Evolutionary conservation across 2,113 vertebrate genomes (phyloP).

Genomic region (Anguilla japonica): DNA sequence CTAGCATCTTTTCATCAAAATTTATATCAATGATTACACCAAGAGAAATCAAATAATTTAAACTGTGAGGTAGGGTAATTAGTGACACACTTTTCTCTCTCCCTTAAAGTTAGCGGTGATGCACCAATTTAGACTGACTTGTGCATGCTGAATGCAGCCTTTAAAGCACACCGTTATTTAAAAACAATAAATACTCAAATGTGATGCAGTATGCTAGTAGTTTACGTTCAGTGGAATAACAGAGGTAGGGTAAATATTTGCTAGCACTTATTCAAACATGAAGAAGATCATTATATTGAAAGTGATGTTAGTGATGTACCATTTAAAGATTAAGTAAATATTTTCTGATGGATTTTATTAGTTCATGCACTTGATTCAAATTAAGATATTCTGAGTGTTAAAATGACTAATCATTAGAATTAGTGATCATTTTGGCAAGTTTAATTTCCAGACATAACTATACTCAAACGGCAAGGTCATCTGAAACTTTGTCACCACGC

Average conservation of each 20-base stretch:
- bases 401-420: background rate
- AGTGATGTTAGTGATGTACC: background rate
- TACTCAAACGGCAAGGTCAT: background rate
- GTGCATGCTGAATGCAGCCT: background rate
- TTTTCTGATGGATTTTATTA: background rate
- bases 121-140: background rate
- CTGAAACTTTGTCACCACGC: background rate
- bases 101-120: background rate
- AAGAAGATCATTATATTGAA: background rate
- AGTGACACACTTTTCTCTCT: background rate
- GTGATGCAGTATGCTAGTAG: background rate
- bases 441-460: background rate
- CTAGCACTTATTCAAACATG: background rate
- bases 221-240: background rate
- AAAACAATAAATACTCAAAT: background rate
- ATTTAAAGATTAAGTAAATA: background rate
- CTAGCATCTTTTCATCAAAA: background rate
- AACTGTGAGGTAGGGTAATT: background rate
- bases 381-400: background rate
- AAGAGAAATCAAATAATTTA: background rate
- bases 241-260: background rate
- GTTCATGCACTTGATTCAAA: background rate
- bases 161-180: background rate
- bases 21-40: background rate
- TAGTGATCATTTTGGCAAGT: background rate